Evolutionary conservation across 2,113 vertebrate genomes (phyloP), one percentile per base, ranked within the genome.

Genomic region (Erpornis zantholeuca): DNA sequence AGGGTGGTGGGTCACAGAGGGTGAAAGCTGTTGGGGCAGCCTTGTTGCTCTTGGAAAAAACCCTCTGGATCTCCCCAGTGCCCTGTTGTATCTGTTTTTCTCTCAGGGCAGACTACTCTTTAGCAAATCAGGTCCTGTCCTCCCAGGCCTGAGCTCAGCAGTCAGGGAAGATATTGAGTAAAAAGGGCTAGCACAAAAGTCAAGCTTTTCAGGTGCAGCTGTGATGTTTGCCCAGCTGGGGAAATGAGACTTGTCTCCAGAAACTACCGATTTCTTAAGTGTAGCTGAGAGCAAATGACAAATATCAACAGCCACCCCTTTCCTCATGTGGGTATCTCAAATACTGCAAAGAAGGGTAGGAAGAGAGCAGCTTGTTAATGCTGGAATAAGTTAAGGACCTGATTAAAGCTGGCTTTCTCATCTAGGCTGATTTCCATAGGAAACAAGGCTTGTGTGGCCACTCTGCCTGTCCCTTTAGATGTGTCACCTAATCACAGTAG

Each of bases 361-460:
- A 76, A 61, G 7, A 4, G 65, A 92, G 76, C 64, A 75, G 16
- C 21, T 90, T 33, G 14, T 66, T 85, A 72, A 52, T 87, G 35
- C n/a, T 40, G 35, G 76, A 81, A 38, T 86, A 44, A 54, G 42
- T 72, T 78, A 79, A 57, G 40, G 21, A 29, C 9, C 22, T 76
- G 50, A 91, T 95, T 86, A 76, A 79, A 61, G 63, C 36, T 42
- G 45, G 16, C 64, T 81, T 59, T 87, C 69, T 92, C 76, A 38
- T 90, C 88, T 66, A 54, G 59, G 60, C 86, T 90, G 47, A 88
- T 86, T 90, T 93, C 63, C 79, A 81, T 92, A 77, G 80, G 71
- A 80, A 66, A 28, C 21, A 42, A 73, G 47, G 63, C 54, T 82
- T 50, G 14, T 70, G 60, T 77, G 52, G 86, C 27, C 50, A 63